Conservation (phyloP, 2,888 invertebrate genomes). For the Apocheima hispidaria region DNA sequence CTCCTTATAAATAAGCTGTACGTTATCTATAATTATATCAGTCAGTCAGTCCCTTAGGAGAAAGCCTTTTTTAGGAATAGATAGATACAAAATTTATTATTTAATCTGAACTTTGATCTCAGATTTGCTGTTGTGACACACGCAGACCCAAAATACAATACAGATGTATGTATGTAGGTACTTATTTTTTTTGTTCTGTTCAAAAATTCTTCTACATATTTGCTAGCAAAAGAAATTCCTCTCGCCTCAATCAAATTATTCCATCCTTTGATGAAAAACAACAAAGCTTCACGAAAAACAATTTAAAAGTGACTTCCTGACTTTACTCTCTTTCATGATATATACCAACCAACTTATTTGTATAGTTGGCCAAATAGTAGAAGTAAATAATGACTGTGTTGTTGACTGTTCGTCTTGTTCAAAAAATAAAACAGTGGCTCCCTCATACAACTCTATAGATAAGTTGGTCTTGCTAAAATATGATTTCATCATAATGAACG, state of each 20-base stretch:
- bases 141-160: no score
- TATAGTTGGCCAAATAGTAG: not conserved
- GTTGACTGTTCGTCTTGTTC: not conserved
- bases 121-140: no score
- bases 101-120: no score
- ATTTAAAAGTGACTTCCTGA: not conserved
- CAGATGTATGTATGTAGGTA: no score
- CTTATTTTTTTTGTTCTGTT: not conserved
- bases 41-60: no score
- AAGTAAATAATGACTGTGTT: not conserved
- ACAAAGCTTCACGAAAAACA: slow-evolving; percentile 6
- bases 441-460: not conserved
- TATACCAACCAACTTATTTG: not conserved
- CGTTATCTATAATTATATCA: no score
- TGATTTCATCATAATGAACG: slow-evolving; percentile 23
- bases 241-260: slow-evolving; percentile 1
- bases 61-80: no score
- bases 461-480: slow-evolving; percentile 1
- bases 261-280: not conserved
- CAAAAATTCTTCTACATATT: not conserved
- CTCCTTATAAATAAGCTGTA: no score
- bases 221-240: not conserved
- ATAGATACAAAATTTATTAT: no score
- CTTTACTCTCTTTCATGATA: not conserved
- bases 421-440: not conserved